Base-by-base conservation (phyloP, 2,797 vertebrate species). In the Vespertilio murinus region DNA sequence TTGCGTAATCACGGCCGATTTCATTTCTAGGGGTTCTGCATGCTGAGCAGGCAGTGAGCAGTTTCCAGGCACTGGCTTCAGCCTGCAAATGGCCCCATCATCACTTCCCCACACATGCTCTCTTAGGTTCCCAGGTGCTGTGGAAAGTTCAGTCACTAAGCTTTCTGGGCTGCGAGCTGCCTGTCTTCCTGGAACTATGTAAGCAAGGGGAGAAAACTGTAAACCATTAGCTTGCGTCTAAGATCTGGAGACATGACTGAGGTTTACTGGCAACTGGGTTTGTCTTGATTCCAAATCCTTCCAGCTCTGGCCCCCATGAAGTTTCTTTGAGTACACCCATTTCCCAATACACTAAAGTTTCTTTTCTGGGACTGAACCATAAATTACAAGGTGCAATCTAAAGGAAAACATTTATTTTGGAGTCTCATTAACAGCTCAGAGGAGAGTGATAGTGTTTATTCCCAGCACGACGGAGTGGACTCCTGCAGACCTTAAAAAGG, bases 341-440 rank as follows among this genome's bases (percentile, higher is more conserved):
- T 95, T 90, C 96, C 91, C 91, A 96, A 33, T 92, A 90, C 91
- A 94, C 84, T 95, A 47, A 87, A 90, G 59, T 96, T 95, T 95
- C 95, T 84, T 93, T 96, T 95, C 91, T 93, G 56, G 49, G 81
- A 86, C 47, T 59, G 70, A 90, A 91, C 90, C 94, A 94, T 96
- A 93, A 94, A 90, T 94, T 96, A 93, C 47, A 90, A 97, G 95
- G 94, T 94, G 65, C 86, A 88, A 97, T 93, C 87, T 88, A 81
- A 97, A 97, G 67, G 79, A 95, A 97, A 97, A 97, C 93, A 95
- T 96, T 97, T 95, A 95, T 92, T 96, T 95, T 96, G 90, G 97
- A 96, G 73, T 92, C 70, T 84, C 84, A 89, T 97, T 96, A 96
- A 94, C 95, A 92, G 88, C 88, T 88, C 40, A 74, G 75, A 92